Evolutionary conservation across 2,797 vertebrate genomes (phyloP).

Genomic region (Myotis vivesi): DNA sequence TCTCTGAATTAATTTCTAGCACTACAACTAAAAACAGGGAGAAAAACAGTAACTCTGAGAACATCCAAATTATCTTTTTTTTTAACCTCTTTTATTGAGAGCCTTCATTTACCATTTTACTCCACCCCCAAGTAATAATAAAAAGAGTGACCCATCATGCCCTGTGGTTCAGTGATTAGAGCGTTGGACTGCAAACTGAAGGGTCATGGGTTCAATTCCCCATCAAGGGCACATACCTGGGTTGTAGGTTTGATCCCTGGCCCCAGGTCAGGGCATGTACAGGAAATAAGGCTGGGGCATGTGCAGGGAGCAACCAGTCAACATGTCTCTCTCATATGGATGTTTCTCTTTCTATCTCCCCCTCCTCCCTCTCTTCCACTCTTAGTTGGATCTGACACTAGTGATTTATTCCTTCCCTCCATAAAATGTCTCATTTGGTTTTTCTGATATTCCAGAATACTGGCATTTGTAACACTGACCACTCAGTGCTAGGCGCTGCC

Average conservation of each 20-base stretch:
- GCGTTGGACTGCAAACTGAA: too few species aligned
- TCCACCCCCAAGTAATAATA: not conserved
- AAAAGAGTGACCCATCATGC: conserved; percentile 32
- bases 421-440: not conserved
- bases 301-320: too few species aligned
- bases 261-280: too few species aligned
- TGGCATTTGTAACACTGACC: not conserved
- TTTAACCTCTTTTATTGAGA: conserved; percentile 15
- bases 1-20: conserved; percentile 47
- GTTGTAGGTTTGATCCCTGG: too few species aligned
- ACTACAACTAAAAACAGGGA: not conserved
- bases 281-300: too few species aligned
- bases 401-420: not conserved
- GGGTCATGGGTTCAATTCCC: too few species aligned
- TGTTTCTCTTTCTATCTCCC: too few species aligned
- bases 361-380: too few species aligned
- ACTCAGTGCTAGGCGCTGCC: not conserved
- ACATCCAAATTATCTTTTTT: conserved; percentile 14
- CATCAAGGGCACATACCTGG: too few species aligned
- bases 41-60: not conserved
- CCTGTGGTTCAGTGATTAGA: too few species aligned
- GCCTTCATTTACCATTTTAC: not conserved
- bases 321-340: too few species aligned
- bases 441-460: not conserved
- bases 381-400: not conserved